Percentiles rank a stretch among this genome's conserved stretches.
These are phyloP conservation scores for Pterophyllum scalare DNA, from an alignment of 2,113 vertebrate species.

Conservation along the genomic window DNA sequence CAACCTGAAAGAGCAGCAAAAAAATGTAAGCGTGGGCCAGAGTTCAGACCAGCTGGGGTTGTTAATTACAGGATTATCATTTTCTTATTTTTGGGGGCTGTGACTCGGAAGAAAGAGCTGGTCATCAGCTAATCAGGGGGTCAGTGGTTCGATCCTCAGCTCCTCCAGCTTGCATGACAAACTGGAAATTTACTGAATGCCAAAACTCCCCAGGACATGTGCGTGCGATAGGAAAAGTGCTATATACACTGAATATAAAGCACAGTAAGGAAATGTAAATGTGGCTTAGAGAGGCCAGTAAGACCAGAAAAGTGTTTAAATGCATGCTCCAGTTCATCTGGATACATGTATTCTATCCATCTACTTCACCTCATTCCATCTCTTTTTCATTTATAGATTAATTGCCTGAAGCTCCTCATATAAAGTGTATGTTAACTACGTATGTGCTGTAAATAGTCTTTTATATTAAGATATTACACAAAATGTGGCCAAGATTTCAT, in stretches of 20 bases:
- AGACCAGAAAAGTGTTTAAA: background rate
- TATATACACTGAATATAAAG: background rate
- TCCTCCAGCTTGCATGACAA: background rate
- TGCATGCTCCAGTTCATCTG: background rate
- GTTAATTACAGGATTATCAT: constrained; percentile 20
- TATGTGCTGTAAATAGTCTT: constrained; percentile 1
- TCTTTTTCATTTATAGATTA: constrained; percentile 12
- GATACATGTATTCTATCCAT: background rate
- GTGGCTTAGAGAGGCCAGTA: background rate
- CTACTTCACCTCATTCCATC: background rate
- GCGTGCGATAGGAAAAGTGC: background rate
- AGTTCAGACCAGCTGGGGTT: background rate
- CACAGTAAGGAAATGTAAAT: no score
- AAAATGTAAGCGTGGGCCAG: background rate
- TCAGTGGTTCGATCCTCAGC: background rate
- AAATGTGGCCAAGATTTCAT: background rate
- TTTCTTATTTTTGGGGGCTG: background rate
- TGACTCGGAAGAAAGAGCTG: background rate
- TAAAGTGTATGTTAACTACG: background rate
- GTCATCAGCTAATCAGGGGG: background rate
- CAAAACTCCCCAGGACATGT: background rate
- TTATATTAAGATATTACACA: background rate
- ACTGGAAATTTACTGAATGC: background rate
- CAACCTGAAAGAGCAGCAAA: background rate
- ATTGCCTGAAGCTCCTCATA: background rate